Base-by-base conservation (phyloP, 1,140 invertebrate species). In the Penaeus indicus region DNA sequence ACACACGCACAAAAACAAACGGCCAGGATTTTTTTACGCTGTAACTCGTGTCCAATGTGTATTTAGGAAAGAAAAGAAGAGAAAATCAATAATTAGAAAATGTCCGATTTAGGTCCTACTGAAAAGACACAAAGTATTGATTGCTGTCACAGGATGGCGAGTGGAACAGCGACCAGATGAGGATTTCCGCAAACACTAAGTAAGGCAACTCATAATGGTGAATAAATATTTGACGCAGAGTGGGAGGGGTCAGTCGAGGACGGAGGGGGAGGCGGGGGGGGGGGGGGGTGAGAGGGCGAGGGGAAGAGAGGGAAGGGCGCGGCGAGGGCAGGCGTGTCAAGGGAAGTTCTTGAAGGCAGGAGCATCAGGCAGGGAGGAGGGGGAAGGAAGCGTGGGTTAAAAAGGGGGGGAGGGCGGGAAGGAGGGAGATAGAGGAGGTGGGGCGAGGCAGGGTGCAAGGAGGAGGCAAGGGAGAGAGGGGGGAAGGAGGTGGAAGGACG, bases 11-110 rank as follows among this genome's bases (percentile, higher is more conserved):
- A 19, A n/a, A 72, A 72, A 32, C n/a, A 25, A 32, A 72, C 67
- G 25, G 61, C 27, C 60, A n/a, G 25, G 4, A 63, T 64, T 25
- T 54, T 54, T 84, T 25, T 84, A n/a, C 11, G n/a, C 27, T 16
- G 42, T 60, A 79, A 54, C 85, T 62, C 79, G 32, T 72, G 67
- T 72, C 67, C 54, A 54, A 54, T 54, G 54, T 54, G 54, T 54
- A 54, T 54, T 54, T 54, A 54, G 54, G 54, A 54, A 16, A 54
- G 54, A 54, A 54, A 54, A 54, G 54, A 54, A 54, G 32, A 32
- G 67, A 19, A 32, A 72, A 72, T 72, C 32, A 32, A 72, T 32
- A n/a, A 32, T 32, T n/a, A 72, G 67, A 32, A 72, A 54, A 54
- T 54, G 54, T 54, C 54, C 54, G 54, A 54, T 54, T 54, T 54